Percentiles rank a stretch among this genome's conserved stretches.
phyloP scores from a whole-genome alignment of 2,888 invertebrate species.

The Prenolepis imparis region DNA sequence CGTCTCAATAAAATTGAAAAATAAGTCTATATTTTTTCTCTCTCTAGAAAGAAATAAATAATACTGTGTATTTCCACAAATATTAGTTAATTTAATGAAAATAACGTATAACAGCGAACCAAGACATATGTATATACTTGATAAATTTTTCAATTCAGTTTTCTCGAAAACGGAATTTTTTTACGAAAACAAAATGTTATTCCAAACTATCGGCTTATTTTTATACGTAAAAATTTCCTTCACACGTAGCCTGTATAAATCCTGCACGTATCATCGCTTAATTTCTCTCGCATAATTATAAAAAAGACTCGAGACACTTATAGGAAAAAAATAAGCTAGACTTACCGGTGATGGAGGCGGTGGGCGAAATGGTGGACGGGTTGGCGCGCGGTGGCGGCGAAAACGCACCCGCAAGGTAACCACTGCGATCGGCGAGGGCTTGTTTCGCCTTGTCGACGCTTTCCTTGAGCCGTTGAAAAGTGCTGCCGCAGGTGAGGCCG shows the following conservation, averaged over 20 bases:
- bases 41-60: not conserved
- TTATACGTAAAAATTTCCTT: not conserved
- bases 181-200: not conserved
- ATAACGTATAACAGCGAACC: not conserved
- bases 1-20: not conserved
- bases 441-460: conserved; percentile 97
- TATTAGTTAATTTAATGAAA: not conserved
- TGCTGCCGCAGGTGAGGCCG: conserved; percentile 91
- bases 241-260: too few species aligned
- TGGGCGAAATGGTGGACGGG: conserved; percentile 84
- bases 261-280: not conserved
- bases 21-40: not conserved
- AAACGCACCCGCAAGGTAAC: conserved; percentile 84
- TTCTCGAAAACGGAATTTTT: not conserved
- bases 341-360: conserved; percentile 84
- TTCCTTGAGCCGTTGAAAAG: conserved; percentile 96
- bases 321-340: conserved; percentile 39
- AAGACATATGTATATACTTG: not conserved
- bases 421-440: conserved; percentile 88
- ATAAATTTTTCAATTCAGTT: not conserved
- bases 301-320: not conserved
- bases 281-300: not conserved
- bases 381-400: conserved; percentile 85
- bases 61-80: not conserved
- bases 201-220: not conserved